A percentile compares a stretch with the other conserved stretches of the same genome.
phyloP scores from a whole-genome alignment of 2,113 vertebrate genomes.

The Damaliscus lunatus region DNA sequence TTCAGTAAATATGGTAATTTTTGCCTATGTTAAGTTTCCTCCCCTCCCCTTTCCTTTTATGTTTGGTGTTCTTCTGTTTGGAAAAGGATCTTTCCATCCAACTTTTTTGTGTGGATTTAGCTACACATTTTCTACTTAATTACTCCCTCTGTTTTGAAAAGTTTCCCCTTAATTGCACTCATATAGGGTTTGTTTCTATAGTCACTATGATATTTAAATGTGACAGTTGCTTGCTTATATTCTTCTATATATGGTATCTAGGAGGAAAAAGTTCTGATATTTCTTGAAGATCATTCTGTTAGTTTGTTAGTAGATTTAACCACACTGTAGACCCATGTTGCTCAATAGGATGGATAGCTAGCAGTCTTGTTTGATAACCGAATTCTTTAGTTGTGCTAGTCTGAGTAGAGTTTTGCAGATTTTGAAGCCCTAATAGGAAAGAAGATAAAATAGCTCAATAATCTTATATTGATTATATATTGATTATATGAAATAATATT shows the following conservation, averaged over 20 bases:
- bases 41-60: conserved; percentile 69
- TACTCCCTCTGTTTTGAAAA: conserved; percentile 70
- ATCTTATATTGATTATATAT: background rate
- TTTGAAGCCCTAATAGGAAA: background rate
- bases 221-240: conserved; percentile 63
- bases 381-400: background rate
- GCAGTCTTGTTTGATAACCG: no score
- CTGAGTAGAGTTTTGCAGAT: background rate
- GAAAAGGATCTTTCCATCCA: conserved; percentile 64
- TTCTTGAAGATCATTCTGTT: conserved; percentile 1
- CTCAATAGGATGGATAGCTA: background rate
- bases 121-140: conserved; percentile 77
- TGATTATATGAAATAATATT: background rate
- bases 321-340: background rate
- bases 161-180: conserved; percentile 73
- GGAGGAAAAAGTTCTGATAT: background rate
- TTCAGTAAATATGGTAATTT: conserved; percentile 76
- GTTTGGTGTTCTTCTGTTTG: conserved; percentile 67
- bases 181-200: conserved; percentile 67
- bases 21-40: conserved; percentile 62
- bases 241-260: conserved; percentile 54
- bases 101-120: conserved; percentile 70
- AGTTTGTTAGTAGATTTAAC: background rate
- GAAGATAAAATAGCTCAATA: background rate
- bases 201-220: conserved; percentile 61